Evolutionary conservation across 2,797 vertebrate genomes (phyloP), one percentile per base, ranked within the genome.

Genomic region (Kryptopterus vitreolus): DNA sequence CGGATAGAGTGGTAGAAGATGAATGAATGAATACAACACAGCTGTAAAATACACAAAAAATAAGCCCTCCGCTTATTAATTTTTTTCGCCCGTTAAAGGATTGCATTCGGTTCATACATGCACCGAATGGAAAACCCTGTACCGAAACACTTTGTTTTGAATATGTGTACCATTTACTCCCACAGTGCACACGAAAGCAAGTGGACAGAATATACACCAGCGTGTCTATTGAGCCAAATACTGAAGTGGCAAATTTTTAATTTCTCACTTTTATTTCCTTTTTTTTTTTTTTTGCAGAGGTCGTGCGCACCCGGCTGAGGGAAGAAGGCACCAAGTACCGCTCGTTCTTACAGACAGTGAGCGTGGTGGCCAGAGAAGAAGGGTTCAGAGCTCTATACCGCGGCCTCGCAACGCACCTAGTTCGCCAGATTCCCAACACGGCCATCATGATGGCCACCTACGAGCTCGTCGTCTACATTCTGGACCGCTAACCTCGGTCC

Each of bases 391-490:
- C 96, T 8, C 94, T 99, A 53, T 99, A 99, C 91, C 95, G 97
- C 12, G 98, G 98, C 83, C 93, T 99, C 79, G 95, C 96, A 75
- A 99, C 97, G 0, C 98, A 99, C 61, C 94, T 99, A 46, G 91
- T 99, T 89, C 94, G 98, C 89, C 96, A 98, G 90, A 98, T 99
- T 85, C 97, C 97, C 85, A 99, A 99, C 92, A 99, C 97, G 0
- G 98, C 97, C 87, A 97, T 98, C 90, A 96, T 98, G 96, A 99
- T 99, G 97, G 95, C 95, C 88, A 98, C 98, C 83, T 99, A 99
- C 75, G 97, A 99, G 91, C 86, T 99, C 83, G 96, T 99, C 84
- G 95, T 99, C 82, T 98, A 98, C 93, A 90, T 99, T 78, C 93
- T 99, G 0, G 89, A 96, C 77, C 90, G 94, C 92, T 99, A 96